Conservation (phyloP, 2,888 invertebrate genomes). For the Eurytoma adleriae region DNA sequence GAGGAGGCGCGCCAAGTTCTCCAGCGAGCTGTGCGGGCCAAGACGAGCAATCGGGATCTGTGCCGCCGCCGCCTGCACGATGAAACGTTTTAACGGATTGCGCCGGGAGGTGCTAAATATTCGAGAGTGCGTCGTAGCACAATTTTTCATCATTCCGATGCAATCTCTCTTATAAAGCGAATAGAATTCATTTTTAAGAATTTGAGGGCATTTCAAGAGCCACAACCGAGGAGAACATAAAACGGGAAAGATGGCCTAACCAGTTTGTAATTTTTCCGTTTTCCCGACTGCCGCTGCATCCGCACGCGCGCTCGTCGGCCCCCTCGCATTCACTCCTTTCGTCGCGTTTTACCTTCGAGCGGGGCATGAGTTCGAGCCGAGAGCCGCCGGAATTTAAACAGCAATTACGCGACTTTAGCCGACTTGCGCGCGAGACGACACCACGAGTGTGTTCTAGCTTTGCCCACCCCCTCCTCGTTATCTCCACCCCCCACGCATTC, state of each 20-base stretch:
- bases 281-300: not conserved
- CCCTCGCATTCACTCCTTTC: slow-evolving; percentile 3
- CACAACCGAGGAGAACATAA: not conserved
- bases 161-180: too few relatives aligned
- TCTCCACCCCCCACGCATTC: not conserved
- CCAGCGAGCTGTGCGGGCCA: slow-evolving; percentile 11
- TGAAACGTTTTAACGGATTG: slow-evolving; percentile 28
- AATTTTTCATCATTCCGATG: too few relatives aligned
- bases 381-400: slow-evolving; percentile 50
- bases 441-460: slow-evolving; percentile 13
- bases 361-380: slow-evolving; percentile 31
- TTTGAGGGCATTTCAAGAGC: too few relatives aligned
- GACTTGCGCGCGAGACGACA: not conserved
- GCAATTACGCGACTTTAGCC: slow-evolving; percentile 52
- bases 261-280: slow-evolving; percentile 26
- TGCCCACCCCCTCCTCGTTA: not conserved
- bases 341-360: slow-evolving; percentile 32
- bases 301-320: not conserved
- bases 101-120: slow-evolving; percentile 16
- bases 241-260: not conserved
- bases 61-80: not conserved
- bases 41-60: slow-evolving; percentile 42
- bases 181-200: too few relatives aligned
- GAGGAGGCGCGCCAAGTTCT: not conserved
- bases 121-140: not conserved